Base-by-base conservation (phyloP, 2,113 vertebrate species). In the Noctilio leporinus region DNA sequence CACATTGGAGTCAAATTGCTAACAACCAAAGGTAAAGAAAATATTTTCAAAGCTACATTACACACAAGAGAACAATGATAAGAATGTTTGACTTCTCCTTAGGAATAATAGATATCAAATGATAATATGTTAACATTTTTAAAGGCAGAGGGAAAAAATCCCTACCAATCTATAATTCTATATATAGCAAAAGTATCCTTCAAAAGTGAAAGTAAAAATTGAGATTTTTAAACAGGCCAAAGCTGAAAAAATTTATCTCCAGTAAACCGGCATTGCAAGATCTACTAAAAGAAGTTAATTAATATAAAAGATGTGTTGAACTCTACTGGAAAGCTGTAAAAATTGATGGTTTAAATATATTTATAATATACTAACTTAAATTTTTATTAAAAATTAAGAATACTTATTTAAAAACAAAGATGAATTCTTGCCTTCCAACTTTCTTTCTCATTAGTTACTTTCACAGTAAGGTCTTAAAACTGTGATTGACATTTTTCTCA, bases 271-370 rank as follows among this genome's bases (percentile, higher is more conserved):
- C 28, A 82, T 9, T 65, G 15, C 7, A 92, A 73, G 55, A 86
- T 53, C 65, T 91, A 90, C 10, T 78, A 59, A 73, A 89, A 92
- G 26, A 69, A 93, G 35, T 65, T 45, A 26, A 67, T 75, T 97
- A 97, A 78, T 95, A 97, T 51, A 78, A 86, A 96, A 90, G 81
- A 96, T 86, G 85, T 93, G 64, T 76, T 96, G 93, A 69, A 96
- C 28, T 96, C 51, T 92, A 95, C 70, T 93, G 90, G 94, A 92
- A 98, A 95, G 95, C 93, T 97, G 95, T 96, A 97, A 94, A 89
- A 97, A 94, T 84, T 59, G 91, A 75, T 97, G 96, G 96, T 93
- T 96, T 97, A 92, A 91, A 55, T 96, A 96, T 97, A 97, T 98
- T 98, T 98, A 97, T n/a, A 59, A 59, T 83, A 59, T 49, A 84